Conservation (phyloP, 2,888 invertebrate species). For the Orthosia gracilis region DNA sequence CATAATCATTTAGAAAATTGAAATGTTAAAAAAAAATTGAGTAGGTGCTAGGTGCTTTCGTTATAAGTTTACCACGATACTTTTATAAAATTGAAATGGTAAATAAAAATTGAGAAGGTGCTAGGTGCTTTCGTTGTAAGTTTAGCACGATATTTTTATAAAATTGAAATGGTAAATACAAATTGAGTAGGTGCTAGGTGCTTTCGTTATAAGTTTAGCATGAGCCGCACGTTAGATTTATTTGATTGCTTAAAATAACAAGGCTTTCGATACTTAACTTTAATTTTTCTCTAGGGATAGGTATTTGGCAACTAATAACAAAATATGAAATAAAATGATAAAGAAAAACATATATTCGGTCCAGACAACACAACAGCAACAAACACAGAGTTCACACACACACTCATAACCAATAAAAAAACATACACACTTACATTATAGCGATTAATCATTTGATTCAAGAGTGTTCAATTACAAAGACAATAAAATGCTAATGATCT, state of each 20-base stretch:
- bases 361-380: no score
- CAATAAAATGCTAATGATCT: not conserved
- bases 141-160: no score
- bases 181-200: not conserved
- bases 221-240: not conserved
- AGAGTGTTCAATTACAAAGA: not conserved
- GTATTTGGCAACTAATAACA: no score
- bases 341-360: no score
- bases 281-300: not conserved
- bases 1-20: no score
- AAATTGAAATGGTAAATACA: not conserved
- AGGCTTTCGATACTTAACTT: not conserved
- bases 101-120: not conserved
- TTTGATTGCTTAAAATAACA: slow-evolving; percentile 8
- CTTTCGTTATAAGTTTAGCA: not conserved
- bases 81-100: no score
- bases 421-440: not conserved
- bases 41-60: not conserved
- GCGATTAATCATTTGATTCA: not conserved
- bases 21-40: not conserved
- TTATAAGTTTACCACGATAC: no score
- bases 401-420: no score
- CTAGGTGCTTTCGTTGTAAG: not conserved
- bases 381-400: no score
- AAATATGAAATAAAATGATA: no score